Conservation (phyloP, 64 coral and sea anemone genomes). For the Montipora capricornis region DNA sequence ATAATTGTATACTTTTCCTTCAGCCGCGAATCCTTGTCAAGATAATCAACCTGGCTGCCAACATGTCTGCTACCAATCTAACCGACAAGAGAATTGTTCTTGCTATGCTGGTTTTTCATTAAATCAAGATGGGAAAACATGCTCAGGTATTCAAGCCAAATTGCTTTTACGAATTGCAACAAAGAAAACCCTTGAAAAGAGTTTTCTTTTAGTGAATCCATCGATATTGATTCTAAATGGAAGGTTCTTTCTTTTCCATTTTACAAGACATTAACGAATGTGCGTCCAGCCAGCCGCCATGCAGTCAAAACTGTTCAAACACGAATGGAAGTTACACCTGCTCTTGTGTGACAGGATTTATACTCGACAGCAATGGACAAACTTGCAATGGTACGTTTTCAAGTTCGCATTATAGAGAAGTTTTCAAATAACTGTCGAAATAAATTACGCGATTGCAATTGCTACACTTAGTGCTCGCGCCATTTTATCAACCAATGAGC, state of each 20-base stretch:
- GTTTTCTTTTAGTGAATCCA: too few relatives aligned
- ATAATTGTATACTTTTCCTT: neutral
- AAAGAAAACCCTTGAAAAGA: too few relatives aligned
- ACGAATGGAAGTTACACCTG: slow-evolving; percentile 33
- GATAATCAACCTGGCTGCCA: slow-evolving; percentile 30
- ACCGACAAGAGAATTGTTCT: slow-evolving; percentile 28
- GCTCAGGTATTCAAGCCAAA: slow-evolving; percentile 41
- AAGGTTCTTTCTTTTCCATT: neutral
- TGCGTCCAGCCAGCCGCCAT: neutral
- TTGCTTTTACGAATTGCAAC: neutral
- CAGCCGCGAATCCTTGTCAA: slow-evolving; percentile 33
- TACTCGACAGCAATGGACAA: slow-evolving; percentile 3
- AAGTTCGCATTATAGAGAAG: too few relatives aligned
- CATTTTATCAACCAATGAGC: too few relatives aligned
- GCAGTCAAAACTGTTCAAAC: slow-evolving; percentile 45
- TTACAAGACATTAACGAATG: slow-evolving; percentile 64
- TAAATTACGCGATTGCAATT: too few relatives aligned
- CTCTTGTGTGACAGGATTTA: slow-evolving; percentile 29
- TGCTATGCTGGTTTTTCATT: slow-evolving; percentile 45
- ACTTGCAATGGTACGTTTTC: slow-evolving; percentile 49
- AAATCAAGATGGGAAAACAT: slow-evolving; percentile 41
- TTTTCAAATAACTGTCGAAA: too few relatives aligned
- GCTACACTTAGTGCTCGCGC: too few relatives aligned
- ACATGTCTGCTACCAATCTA: slow-evolving; percentile 43
- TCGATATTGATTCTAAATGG: too few relatives aligned